phyloP scores from a whole-genome alignment of 2,113 vertebrate genomes.

The Cromileptes altivelis region DNA sequence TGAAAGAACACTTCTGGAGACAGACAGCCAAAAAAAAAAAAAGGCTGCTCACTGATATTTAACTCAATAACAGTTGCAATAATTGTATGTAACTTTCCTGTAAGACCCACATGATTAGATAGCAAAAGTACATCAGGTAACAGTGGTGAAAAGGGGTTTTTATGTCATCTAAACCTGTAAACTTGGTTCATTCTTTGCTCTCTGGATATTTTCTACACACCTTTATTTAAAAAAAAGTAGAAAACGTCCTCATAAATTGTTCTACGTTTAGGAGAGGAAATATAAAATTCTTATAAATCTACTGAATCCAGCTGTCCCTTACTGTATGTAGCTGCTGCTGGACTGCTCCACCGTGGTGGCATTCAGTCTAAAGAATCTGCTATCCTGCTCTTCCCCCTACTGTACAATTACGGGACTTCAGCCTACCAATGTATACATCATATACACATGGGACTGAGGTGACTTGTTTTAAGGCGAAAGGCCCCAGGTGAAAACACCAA shows the following conservation, averaged over 20 bases:
- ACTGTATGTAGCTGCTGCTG: neutral
- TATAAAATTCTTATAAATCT: neutral
- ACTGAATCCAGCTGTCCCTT: neutral
- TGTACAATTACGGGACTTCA: slow-evolving; percentile 62
- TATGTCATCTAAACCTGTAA: neutral
- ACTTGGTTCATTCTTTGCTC: neutral
- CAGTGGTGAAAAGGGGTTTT: neutral
- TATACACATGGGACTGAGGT: neutral
- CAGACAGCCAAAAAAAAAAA: neutral
- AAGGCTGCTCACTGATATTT: neutral
- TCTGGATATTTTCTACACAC: neutral
- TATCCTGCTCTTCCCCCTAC: slow-evolving; percentile 75
- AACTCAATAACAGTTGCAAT: slow-evolving; percentile 4
- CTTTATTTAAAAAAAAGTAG: neutral
- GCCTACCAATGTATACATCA: neutral
- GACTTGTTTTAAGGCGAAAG: neutral
- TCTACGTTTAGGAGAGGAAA: neutral
- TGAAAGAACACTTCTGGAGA: slow-evolving; percentile 42
- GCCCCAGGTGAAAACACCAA: too few relatives aligned
- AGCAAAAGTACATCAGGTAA: neutral
- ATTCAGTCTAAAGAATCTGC: slow-evolving; percentile 28
- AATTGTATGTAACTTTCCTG: too few relatives aligned
- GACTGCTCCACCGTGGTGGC: neutral
- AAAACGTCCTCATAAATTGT: neutral
- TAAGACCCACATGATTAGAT: too few relatives aligned